Conservation (phyloP, 2,888 invertebrate genomes). For the Aleiodes leptofemur region DNA sequence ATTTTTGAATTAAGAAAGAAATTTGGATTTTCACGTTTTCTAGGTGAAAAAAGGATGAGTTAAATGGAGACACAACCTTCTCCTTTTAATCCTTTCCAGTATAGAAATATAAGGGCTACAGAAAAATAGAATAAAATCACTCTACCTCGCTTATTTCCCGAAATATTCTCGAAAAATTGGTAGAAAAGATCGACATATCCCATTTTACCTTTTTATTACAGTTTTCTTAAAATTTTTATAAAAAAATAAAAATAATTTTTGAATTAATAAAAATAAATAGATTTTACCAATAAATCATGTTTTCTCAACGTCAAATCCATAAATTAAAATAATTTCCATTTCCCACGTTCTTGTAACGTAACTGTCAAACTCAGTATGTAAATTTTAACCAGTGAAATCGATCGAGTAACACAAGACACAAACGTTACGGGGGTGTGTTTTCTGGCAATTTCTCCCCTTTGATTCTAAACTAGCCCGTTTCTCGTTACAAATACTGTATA, state of each 20-base stretch:
- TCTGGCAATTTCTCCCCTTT: conserved; percentile 24
- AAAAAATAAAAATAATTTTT: neutral
- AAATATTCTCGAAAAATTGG: too few species aligned
- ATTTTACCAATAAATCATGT: neutral
- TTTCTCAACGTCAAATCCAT: neutral
- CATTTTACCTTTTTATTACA: too few species aligned
- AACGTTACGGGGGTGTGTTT: conserved; percentile 26
- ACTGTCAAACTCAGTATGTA: conserved; percentile 32
- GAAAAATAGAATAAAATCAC: too few species aligned
- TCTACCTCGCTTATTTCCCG: too few species aligned
- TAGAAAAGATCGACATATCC: too few species aligned
- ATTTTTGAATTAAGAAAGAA: too few species aligned
- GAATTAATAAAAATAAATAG: neutral
- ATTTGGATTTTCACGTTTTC: too few species aligned
- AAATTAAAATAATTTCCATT: conserved; percentile 31
- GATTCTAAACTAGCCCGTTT: conserved; percentile 19
- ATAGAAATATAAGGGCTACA: too few species aligned
- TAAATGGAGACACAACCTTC: too few species aligned
- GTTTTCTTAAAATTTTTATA: too few species aligned
- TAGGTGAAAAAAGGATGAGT: too few species aligned
- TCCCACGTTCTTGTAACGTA: conserved; percentile 14
- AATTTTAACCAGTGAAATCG: conserved; percentile 24
- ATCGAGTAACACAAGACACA: conserved; percentile 30
- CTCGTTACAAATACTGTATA: conserved; percentile 68
- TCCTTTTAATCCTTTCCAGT: too few species aligned